Evolutionary conservation across 1,140 invertebrate genomes (phyloP).

Genomic region (Conus betulinus): DNA sequence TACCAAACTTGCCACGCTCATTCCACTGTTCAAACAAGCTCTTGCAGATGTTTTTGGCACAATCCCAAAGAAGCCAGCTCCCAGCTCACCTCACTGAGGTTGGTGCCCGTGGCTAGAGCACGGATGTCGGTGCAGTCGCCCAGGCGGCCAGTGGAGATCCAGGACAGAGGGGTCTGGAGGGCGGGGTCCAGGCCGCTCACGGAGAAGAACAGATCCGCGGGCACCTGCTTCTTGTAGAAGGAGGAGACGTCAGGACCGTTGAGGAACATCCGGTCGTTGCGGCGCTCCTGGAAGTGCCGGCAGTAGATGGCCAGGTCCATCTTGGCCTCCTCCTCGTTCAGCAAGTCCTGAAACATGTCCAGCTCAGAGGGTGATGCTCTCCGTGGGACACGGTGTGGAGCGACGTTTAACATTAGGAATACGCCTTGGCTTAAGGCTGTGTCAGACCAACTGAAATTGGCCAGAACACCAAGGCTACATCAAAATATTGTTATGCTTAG

Average conservation of each 20-base stretch:
- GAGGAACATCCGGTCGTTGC: slow-evolving; percentile 44
- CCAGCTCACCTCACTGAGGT: slow-evolving; percentile 22
- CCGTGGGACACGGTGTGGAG: no score
- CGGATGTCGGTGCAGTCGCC: slow-evolving; percentile 34
- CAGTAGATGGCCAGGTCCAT: slow-evolving; percentile 42
- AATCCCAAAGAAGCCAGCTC: no score
- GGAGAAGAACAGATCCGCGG: slow-evolving; percentile 24
- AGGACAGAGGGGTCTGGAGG: slow-evolving; percentile 15
- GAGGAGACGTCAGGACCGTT: slow-evolving; percentile 51
- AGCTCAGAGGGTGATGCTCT: neutral
- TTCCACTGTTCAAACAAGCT: no score
- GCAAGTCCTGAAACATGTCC: slow-evolving; percentile 35
- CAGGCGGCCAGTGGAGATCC: slow-evolving; percentile 31
- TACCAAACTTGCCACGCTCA: no score
- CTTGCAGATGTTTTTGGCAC: no score
- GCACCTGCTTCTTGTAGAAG: slow-evolving; percentile 41
- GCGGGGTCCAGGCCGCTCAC: slow-evolving; percentile 34
- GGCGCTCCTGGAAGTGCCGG: slow-evolving; percentile 28
- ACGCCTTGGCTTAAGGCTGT: no score
- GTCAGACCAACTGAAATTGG: no score
- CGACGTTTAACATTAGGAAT: no score
- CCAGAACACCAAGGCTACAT: no score
- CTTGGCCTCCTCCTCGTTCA: slow-evolving; percentile 46
- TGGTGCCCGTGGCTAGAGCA: neutral
- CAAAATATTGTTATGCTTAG: no score